Base-by-base conservation (phyloP, 1,140 invertebrate species). In the Ceratina japonica region DNA sequence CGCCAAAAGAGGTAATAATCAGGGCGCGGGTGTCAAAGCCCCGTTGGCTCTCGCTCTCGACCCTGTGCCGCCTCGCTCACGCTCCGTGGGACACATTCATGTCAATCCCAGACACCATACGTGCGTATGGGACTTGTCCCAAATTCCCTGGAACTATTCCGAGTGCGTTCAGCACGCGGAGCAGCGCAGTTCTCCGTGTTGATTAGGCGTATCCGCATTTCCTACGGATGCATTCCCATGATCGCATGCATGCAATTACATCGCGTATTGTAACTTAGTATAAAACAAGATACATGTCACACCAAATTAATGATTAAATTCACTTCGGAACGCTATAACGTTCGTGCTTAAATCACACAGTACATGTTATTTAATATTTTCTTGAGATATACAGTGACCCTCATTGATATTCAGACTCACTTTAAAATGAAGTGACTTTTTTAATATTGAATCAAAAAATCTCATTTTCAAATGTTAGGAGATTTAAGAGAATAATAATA, bases 1-100 rank as follows among this genome's bases (percentile, higher is more conserved):
- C 24, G 49, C 24, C 63, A 27, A 72, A 74, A 37, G 12, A 64
- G 65, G 37, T 37, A 80, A 44, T 44, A 44, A 49, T 27, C 69
- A 66, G 79, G 31, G 66, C 51, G 58, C 20, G 12, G 79, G 63
- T 63, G 72, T 65, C 77, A 77, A 69, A 77, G 69, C 68, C 49
- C 61, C 56, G 69, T 20, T 70, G 69, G 61, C 31, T 58, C 56
- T 62, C 13, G 61, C 56, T 68, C 72, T 68, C 65, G 58, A 49
- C 64, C 64, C 75, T 79, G 65, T 37, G 20, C 31, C 78, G 58
- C 61, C 64, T 84, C 79, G 59, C 58, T 86, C 71, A 85, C 84
- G 73, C 73, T 86, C 77, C 78, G 81, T 66, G 78, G 37, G 71
- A 83, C 81, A 78, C 81, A 83, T 86, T 86, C 71, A 86, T 58